Percentiles rank a stretch among this genome's conserved stretches.
phyloP scores from a whole-genome alignment of 2,888 invertebrate species.

The Mechanitis messenoides region DNA sequence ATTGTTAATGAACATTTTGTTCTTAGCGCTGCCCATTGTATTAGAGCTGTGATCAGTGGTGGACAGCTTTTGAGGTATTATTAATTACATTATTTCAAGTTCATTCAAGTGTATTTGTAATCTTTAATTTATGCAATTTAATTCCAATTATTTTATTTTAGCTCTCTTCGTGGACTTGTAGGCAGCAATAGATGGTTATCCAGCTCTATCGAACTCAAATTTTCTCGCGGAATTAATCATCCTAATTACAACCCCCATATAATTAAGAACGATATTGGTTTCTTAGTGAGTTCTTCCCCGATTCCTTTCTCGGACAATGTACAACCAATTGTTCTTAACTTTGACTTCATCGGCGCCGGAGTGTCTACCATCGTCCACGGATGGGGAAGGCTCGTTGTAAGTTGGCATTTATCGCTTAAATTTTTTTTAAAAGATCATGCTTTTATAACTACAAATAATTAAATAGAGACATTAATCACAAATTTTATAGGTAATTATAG shows the following conservation, averaged over 20 bases:
- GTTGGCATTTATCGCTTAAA: conserved; percentile 7
- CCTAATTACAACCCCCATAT: conserved; percentile 39
- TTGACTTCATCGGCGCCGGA: conserved; percentile 29
- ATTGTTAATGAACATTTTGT: conserved; percentile 9
- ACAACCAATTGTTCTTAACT: conserved; percentile 27
- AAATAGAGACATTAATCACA: too few species aligned
- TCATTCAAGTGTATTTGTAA: too few species aligned
- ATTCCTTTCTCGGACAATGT: conserved; percentile 15
- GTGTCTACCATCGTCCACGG: conserved; percentile 35
- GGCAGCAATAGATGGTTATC: conserved; percentile 35
- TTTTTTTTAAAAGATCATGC: too few species aligned
- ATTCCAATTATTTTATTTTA: not conserved
- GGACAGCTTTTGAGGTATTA: not conserved
- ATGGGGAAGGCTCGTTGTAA: conserved; percentile 40
- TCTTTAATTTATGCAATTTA: too few species aligned
- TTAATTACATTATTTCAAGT: too few species aligned
- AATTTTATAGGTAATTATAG: too few species aligned
- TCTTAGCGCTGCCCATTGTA: conserved; percentile 4
- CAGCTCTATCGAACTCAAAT: conserved; percentile 45
- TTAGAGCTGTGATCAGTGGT: not conserved
- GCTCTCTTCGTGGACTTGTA: not conserved
- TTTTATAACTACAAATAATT: too few species aligned
- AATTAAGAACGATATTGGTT: conserved; percentile 43
- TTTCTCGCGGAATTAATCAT: conserved; percentile 48
- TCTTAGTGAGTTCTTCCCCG: conserved; percentile 23